phyloP scores from a whole-genome alignment of 2,888 invertebrate genomes.

The Amphimallon solstitiale region DNA sequence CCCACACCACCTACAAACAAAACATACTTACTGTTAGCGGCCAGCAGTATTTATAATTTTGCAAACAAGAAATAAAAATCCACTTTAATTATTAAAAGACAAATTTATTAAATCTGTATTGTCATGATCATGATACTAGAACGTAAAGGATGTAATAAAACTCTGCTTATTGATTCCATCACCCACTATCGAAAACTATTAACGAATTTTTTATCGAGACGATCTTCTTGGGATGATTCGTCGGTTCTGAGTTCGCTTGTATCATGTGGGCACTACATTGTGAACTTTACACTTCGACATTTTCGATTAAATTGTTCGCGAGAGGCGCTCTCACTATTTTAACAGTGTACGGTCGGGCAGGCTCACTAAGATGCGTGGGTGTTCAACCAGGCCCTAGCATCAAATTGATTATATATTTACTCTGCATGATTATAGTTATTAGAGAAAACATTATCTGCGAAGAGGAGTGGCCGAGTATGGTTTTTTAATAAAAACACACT shows the following conservation, averaged over 20 bases:
- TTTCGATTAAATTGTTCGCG: not conserved
- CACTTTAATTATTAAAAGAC: no score
- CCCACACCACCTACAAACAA: no score
- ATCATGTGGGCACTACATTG: constrained; percentile 5
- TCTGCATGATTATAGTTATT: constrained; percentile 65
- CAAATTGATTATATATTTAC: constrained; percentile 66
- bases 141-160: not conserved
- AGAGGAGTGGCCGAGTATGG: constrained; percentile 60
- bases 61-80: no score
- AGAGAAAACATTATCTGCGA: constrained; percentile 63
- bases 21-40: no score
- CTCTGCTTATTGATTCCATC: not conserved
- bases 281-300: not conserved
- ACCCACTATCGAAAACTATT: constrained; percentile 21
- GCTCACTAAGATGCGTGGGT: constrained; percentile 53
- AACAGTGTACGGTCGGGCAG: constrained; percentile 16
- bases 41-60: no score
- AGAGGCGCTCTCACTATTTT: constrained; percentile 1
- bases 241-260: not conserved
- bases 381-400: constrained; percentile 60
- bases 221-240: constrained; percentile 10
- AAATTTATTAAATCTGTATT: not conserved
- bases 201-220: constrained; percentile 15
- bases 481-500: constrained; percentile 58
- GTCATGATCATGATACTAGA: not conserved